Percentiles rank a stretch among this genome's conserved stretches.
Conservation (phyloP, 2,113 vertebrate genomes). For the Brachypteracias leptosomus region DNA sequence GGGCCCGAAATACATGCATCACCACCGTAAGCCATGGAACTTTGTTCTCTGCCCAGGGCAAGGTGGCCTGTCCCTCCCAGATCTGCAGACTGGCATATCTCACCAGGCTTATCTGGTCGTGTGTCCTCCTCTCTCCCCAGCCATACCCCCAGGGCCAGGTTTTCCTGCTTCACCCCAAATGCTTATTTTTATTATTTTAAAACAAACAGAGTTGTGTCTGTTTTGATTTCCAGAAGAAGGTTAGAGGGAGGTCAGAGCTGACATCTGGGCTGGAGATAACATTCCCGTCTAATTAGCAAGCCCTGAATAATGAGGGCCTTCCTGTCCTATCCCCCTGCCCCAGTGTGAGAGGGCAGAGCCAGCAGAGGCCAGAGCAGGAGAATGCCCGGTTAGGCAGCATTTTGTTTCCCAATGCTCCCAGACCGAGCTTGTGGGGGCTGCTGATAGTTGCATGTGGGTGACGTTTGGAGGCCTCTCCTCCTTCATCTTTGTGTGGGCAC, state of each 20-base stretch:
- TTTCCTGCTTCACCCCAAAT: constrained; percentile 17
- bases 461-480: fast-evolving
- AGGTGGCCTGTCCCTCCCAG: neutral
- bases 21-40: neutral
- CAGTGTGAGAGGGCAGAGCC: neutral
- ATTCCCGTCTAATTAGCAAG: constrained; percentile 65
- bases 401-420: neutral
- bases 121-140: neutral
- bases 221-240: constrained; percentile 53
- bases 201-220: constrained; percentile 20
- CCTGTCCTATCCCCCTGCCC: constrained; percentile 41
- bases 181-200: constrained; percentile 42
- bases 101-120: neutral
- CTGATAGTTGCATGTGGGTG: fast-evolving
- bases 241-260: constrained; percentile 59
- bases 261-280: constrained; percentile 71
- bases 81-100: neutral
- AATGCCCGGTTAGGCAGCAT: neutral
- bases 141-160: neutral
- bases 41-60: neutral
- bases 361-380: neutral
- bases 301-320: constrained; percentile 53
- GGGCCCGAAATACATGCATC: neutral
- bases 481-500: neutral
- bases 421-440: fast-evolving